Evolutionary conservation across 2,113 vertebrate genomes (phyloP).

Genomic region (Apus apus): DNA sequence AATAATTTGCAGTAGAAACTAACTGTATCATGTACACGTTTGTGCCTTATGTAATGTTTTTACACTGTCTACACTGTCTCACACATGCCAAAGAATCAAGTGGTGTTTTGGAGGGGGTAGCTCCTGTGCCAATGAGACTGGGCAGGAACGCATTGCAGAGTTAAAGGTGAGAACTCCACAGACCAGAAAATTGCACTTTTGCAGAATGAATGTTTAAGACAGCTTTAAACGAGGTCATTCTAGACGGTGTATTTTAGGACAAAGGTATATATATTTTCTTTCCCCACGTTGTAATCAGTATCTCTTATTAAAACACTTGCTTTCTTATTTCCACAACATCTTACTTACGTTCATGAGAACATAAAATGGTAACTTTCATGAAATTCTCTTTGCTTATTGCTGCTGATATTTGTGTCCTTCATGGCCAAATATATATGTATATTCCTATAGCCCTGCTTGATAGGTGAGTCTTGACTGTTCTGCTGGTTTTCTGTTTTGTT

Average conservation of each 20-base stretch:
- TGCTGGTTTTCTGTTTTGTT: not conserved
- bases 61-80: not conserved
- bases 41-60: not conserved
- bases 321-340: not conserved
- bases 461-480: not conserved
- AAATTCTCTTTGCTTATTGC: not conserved
- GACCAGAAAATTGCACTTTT: not conserved
- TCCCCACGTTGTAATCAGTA: not conserved
- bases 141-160: not conserved
- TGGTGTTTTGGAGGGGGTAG: accelerated
- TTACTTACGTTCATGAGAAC: not conserved
- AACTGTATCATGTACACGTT: not conserved
- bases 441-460: not conserved
- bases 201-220: not conserved
- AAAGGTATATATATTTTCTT: not conserved
- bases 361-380: not conserved
- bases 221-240: not conserved
- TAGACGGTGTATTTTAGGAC: not conserved
- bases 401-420: not conserved
- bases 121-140: not conserved
- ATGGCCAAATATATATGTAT: not conserved
- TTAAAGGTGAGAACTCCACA: not conserved
- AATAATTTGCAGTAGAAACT: not conserved
- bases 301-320: not conserved
- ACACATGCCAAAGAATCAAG: not conserved